Evolutionary conservation across 1,140 invertebrate genomes (phyloP).

Genomic region (Drosophila erecta): DNA sequence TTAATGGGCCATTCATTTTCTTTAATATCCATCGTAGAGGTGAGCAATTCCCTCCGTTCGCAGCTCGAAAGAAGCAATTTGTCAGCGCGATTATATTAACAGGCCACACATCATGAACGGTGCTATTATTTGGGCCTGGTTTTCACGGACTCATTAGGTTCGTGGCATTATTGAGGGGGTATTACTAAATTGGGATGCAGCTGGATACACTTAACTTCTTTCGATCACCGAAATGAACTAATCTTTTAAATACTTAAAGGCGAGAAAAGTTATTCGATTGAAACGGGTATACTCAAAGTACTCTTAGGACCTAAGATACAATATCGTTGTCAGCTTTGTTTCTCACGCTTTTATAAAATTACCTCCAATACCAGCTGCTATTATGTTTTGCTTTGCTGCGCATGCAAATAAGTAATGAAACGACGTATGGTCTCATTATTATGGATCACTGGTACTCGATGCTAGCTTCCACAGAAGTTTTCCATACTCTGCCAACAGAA

Average conservation of each 20-base stretch:
- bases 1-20: slow-evolving; percentile 24
- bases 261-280: background rate
- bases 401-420: background rate
- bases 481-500: slow-evolving; percentile 7
- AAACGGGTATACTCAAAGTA: background rate
- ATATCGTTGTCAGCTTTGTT: too few relatives aligned
- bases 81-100: slow-evolving; percentile 21
- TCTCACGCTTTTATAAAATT: too few relatives aligned
- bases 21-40: too few relatives aligned
- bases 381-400: background rate
- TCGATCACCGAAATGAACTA: background rate
- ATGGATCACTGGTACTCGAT: slow-evolving; percentile 41
- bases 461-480: slow-evolving; percentile 5
- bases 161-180: slow-evolving; percentile 1
- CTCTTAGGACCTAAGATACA: too few relatives aligned
- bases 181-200: too few relatives aligned
- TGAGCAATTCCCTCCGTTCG: slow-evolving; percentile 4
- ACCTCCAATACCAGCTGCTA: too few relatives aligned
- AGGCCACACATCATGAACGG: slow-evolving; percentile 7
- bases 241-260: background rate
- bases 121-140: slow-evolving; percentile 4
- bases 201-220: background rate
- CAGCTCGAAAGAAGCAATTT: slow-evolving; percentile 12
- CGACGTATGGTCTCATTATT: slow-evolving; percentile 38
- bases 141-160: slow-evolving; percentile 1